These are phyloP conservation scores for Biston stratarius DNA, from an alignment of 2,888 invertebrate species.

Conservation along the genomic window DNA sequence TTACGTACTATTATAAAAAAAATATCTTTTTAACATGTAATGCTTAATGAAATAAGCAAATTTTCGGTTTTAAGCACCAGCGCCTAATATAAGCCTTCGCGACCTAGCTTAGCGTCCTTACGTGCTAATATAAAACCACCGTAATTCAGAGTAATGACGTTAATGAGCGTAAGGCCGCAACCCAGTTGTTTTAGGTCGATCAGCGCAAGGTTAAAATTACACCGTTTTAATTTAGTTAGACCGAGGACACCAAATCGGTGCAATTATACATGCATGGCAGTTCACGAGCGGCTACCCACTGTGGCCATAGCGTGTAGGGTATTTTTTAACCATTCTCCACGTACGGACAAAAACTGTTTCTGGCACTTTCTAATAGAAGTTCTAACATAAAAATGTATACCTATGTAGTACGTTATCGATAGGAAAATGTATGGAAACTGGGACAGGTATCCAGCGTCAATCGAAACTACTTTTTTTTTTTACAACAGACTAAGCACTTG, in stretches of 20 bases:
- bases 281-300: not conserved
- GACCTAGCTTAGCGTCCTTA: not conserved
- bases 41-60: not conserved
- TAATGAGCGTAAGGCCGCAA: constrained; percentile 17
- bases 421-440: too few species aligned
- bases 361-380: too few species aligned
- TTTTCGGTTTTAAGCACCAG: not conserved
- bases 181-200: constrained; percentile 25
- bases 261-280: constrained; percentile 14
- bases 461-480: too few species aligned
- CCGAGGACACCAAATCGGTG: constrained; percentile 11
- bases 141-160: constrained; percentile 18
- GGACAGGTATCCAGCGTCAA: too few species aligned
- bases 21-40: too few species aligned
- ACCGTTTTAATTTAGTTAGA: not conserved
- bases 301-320: not conserved
- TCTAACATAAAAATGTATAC: too few species aligned
- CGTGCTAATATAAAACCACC: constrained; percentile 5
- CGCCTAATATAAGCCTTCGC: not conserved
- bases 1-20: too few species aligned
- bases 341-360: too few species aligned
- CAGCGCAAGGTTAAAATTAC: constrained; percentile 23
- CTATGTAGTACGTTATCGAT: too few species aligned
- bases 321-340: too few species aligned
- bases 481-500: too few species aligned